Evolutionary conservation across 1,140 invertebrate genomes (phyloP), one percentile per base, ranked within the genome.

Genomic region (Ladona fulva): DNA sequence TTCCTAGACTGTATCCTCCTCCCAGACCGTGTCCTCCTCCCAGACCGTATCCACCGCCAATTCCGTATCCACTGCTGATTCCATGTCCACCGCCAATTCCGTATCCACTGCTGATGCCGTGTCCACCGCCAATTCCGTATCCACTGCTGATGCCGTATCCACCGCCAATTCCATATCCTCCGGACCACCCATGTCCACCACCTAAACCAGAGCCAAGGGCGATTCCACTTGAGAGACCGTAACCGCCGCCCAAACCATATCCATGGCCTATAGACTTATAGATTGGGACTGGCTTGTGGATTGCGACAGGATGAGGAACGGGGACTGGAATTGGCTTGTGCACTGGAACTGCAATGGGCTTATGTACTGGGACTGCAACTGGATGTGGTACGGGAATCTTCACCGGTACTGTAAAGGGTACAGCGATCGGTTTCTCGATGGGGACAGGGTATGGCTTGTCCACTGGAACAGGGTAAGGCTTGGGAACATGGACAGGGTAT

Each of bases 381-480:
- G 81, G 80, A 25, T 80, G 79, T 12, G 81, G 80, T 0, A 82
- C 80, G 22, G 80, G 77, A 14, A 81, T 80, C 14, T 80, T 79
- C 52, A 80, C 80, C 11, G 80, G 80, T 1, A 82, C 80, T 37
- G 79, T 78, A 1, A 82, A 80, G 0, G 81, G 81, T 52, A 80
- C 81, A n/a, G 81, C 80, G n/a, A 74, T 11, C 1, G 66, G 66
- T 11, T 74, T 74, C 66, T 74, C 66, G 11, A 74, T 24, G 66
- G 66, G 66, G 66, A 22, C n/a, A 3, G 66, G 66, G n/a, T 22
- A n/a, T n/a, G n/a, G 66, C 1, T 78, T 79, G 42, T 80, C 80
- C 19, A 82, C 80, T 24, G 80, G 81, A 8, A 81, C 80, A 14
- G 80, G 78, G 0, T 80, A 79, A n/a, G 42, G 42, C 1, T 78